Evolutionary conservation across 1,140 invertebrate species (phyloP).

Genomic region (Asbolus verrucosus): DNA sequence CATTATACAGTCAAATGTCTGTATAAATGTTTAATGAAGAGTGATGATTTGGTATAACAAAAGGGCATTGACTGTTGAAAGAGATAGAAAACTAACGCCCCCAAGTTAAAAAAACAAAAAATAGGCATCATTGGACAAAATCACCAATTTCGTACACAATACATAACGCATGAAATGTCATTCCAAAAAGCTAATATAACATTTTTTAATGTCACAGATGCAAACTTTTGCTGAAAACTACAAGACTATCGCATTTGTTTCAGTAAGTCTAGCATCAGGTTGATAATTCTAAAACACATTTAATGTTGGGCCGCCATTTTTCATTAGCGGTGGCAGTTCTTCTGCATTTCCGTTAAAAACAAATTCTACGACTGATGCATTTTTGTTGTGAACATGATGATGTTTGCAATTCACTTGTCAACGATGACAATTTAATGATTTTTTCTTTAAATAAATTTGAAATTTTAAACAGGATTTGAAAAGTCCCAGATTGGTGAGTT

Average conservation of each 20-base stretch:
- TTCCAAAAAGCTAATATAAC: slow-evolving; percentile 2
- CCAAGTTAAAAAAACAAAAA: not conserved
- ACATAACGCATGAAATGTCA: slow-evolving; percentile 8
- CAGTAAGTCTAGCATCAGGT: slow-evolving; percentile 20
- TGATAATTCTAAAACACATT: slow-evolving; percentile 29
- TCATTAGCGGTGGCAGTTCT: slow-evolving; percentile 39
- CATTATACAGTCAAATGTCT: slow-evolving; percentile 64
- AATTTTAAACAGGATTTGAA: too few species aligned
- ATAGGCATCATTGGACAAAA: not conserved
- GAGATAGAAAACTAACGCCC: too few species aligned
- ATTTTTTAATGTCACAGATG: slow-evolving; percentile 27
- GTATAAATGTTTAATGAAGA: slow-evolving; percentile 65
- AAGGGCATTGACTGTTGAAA: not conserved
- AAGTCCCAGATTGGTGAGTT: too few species aligned
- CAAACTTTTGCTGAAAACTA: slow-evolving; percentile 13
- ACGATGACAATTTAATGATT: not conserved
- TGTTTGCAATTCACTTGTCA: not conserved
- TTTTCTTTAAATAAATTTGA: too few species aligned
- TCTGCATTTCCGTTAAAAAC: slow-evolving; percentile 31
- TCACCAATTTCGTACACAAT: slow-evolving; percentile 6
- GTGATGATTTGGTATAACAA: slow-evolving; percentile 62
- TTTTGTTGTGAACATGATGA: slow-evolving; percentile 11
- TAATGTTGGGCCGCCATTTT: slow-evolving; percentile 25
- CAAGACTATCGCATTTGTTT: slow-evolving; percentile 41
- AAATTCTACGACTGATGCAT: slow-evolving; percentile 19